Conservation (phyloP, 2,888 invertebrate species). For the Miltochrista miniata region DNA sequence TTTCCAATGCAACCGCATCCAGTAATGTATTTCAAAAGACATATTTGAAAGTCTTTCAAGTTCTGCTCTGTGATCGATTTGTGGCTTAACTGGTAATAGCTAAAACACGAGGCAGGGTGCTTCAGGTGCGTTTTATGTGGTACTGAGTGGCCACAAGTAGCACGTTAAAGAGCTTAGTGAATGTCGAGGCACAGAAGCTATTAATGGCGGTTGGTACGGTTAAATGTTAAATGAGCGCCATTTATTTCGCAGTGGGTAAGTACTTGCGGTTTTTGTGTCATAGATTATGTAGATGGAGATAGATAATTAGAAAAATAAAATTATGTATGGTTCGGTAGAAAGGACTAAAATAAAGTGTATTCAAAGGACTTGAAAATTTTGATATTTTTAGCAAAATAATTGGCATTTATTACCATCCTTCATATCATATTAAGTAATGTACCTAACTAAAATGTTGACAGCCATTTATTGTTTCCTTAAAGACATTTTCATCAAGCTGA, state of each 20-base stretch:
- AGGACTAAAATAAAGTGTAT: too few relatives aligned
- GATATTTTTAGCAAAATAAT: too few relatives aligned
- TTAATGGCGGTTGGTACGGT: background rate
- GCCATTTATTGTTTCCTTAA: too few relatives aligned
- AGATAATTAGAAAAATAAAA: too few relatives aligned
- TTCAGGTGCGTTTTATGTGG: background rate
- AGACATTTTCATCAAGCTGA: too few relatives aligned
- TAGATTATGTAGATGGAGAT: background rate
- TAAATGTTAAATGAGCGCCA: constrained; percentile 3
- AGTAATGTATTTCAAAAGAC: too few relatives aligned
- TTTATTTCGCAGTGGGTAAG: constrained; percentile 5
- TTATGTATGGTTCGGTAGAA: too few relatives aligned
- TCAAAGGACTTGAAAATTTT: too few relatives aligned
- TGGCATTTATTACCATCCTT: too few relatives aligned
- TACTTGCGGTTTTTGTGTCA: background rate
- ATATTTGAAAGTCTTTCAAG: background rate
- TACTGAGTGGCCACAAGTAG: background rate
- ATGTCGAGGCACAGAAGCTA: background rate
- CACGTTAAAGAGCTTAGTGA: background rate
- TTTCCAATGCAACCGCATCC: too few relatives aligned
- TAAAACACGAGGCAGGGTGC: background rate
- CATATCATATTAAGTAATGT: too few relatives aligned
- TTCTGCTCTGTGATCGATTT: background rate
- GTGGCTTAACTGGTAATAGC: background rate
- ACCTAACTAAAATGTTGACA: too few relatives aligned